Base-by-base conservation (phyloP, 2,888 invertebrate species). In the Conops quadrifasciatus region DNA sequence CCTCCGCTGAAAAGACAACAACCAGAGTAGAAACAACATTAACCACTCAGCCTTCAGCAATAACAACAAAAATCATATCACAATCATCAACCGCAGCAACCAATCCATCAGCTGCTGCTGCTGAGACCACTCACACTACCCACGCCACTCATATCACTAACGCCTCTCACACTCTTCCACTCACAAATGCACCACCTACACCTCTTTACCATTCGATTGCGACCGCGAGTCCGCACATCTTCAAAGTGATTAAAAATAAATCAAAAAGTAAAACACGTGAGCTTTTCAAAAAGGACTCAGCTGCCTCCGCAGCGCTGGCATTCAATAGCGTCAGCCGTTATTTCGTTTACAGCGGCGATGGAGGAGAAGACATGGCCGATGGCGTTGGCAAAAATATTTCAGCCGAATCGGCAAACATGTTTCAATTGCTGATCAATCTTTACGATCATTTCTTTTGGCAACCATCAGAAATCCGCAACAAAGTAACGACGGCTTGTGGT, bases 401-500 rank as follows among this genome's bases (percentile, higher is more conserved):
- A 3, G 75, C 76, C 0, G 53, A 75, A 16, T 66, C 78, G 62
- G 80, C 78, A 9, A 85, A 85, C 75, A 76, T 82, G n/a, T 86
- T 86, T 64, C 83, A 84, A 65, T 75, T 84, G 19, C 74, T 86
- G 45, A 82, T 82, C 2, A 84, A 84, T 74, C 75, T 86, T 2
- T 86, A 82, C 62, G 85, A 86, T 76, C 86, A 86, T 64, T 85
- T 84, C 75, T 82, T 82, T 69, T 86, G 86, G 86, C 82, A 85
- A 71, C 79, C 83, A 7, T 75, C 84, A 2, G 82, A 85, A 65
- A 82, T 86, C 9, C 77, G 82, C 51, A 81, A 75, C 13, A 88
- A 88, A 71, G 87, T 89, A n/a, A 87, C 87, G 2, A 80, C 83
- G n/a, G 85, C 84, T 0, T 91, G 91, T 78, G 87, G 87, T 9